These are phyloP conservation scores for Parnassius orleans DNA, from an alignment of 2,888 invertebrate genomes.

Conservation along the genomic window DNA sequence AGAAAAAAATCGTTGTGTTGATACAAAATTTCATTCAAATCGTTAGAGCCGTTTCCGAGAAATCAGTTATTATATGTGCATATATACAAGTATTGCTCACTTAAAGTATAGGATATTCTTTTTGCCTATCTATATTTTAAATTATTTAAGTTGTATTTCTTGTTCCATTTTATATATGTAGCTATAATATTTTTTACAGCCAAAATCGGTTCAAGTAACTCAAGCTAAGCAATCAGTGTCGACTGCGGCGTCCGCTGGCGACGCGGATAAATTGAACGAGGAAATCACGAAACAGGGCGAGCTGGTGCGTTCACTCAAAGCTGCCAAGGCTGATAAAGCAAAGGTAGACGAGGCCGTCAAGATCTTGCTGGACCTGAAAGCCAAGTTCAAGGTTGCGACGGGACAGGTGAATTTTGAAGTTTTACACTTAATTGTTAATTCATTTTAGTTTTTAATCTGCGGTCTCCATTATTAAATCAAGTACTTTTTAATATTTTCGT, in stretches of 20 bases:
- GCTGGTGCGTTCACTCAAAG: constrained; percentile 84
- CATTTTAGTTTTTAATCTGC: not conserved
- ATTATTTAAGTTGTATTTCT: too few species aligned
- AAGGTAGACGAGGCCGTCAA: constrained; percentile 71
- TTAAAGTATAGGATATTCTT: too few species aligned
- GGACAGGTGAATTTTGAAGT: constrained; percentile 43
- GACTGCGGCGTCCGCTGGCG: constrained; percentile 29
- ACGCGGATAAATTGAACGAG: constrained; percentile 47
- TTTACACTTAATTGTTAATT: constrained; percentile 16
- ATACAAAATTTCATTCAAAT: too few species aligned
- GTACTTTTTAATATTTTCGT: too few species aligned
- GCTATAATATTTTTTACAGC: constrained; percentile 41
- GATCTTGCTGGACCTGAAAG: constrained; percentile 84
- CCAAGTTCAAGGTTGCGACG: constrained; percentile 83
- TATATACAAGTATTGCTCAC: too few species aligned
- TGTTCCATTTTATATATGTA: too few species aligned
- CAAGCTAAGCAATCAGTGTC: constrained; percentile 43
- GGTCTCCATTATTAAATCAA: too few species aligned
- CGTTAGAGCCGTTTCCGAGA: too few species aligned
- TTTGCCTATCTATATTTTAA: too few species aligned
- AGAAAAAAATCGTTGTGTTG: too few species aligned
- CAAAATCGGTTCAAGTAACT: constrained; percentile 48
- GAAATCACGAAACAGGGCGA: constrained; percentile 83
- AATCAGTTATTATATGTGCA: too few species aligned
- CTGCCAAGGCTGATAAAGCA: constrained; percentile 77